A percentile compares a stretch with the other conserved stretches of the same genome.
Evolutionary conservation across 2,797 vertebrate genomes (phyloP).

Genomic region (Anolis apletophallus): DNA sequence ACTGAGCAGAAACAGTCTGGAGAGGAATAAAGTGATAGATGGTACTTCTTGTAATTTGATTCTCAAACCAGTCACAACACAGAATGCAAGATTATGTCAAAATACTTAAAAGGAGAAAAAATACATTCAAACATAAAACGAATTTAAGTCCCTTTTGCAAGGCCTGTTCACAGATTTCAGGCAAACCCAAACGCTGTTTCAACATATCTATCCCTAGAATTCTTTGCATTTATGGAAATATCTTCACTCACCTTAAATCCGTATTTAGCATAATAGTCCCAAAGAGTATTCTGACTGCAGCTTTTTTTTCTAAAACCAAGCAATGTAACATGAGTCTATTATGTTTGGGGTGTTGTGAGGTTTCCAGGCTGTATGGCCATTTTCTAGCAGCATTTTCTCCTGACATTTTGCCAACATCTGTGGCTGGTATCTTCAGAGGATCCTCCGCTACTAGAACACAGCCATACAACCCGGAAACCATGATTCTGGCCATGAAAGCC

Average conservation of each 20-base stretch:
- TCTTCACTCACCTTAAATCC: background rate
- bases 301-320: background rate
- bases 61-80: background rate
- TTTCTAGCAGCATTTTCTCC: too few relatives aligned
- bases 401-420: too few relatives aligned
- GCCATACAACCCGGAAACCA: too few relatives aligned
- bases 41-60: background rate
- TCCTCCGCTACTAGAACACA: too few relatives aligned
- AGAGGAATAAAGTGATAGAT: background rate
- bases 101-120: background rate
- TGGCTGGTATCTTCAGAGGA: too few relatives aligned
- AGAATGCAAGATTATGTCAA: background rate
- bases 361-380: too few relatives aligned
- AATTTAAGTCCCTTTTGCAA: background rate
- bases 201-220: background rate
- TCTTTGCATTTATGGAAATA: background rate
- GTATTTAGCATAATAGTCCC: background rate
- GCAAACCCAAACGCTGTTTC: background rate
- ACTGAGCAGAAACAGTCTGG: background rate
- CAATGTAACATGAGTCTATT: background rate
- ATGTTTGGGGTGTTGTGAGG: background rate
- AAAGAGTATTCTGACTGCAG: background rate
- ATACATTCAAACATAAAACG: background rate
- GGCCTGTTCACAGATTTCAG: background rate
- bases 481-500: too few relatives aligned